Evolutionary conservation across 2,113 vertebrate genomes (phyloP).

Genomic region (Rhagologus leucostigma): DNA sequence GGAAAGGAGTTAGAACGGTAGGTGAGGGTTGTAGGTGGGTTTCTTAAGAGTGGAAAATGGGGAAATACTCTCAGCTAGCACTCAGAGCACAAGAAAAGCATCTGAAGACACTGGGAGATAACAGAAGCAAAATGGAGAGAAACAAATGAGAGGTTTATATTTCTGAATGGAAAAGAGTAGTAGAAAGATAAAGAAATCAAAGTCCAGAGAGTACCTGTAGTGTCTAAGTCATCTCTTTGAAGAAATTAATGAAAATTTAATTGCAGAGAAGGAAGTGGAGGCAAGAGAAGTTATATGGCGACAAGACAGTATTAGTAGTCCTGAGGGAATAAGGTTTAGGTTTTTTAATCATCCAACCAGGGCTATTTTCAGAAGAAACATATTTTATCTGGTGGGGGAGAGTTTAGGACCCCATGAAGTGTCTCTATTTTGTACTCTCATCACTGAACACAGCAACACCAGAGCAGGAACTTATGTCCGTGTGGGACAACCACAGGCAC

Average conservation of each 20-base stretch:
- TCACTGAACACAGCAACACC: not conserved
- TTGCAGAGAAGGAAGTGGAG: not conserved
- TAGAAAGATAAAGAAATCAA: not conserved
- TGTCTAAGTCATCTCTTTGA: not conserved
- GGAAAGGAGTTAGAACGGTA: not conserved
- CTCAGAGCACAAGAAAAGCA: not conserved
- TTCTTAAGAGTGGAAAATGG: not conserved
- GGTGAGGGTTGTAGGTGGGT: not conserved
- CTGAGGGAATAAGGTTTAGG: not conserved
- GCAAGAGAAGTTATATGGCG: not conserved
- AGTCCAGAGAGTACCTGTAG: not conserved
- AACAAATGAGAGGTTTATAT: not conserved
- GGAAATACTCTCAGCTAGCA: not conserved
- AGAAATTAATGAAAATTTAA: not conserved
- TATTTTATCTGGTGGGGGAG: not conserved
- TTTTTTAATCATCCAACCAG: not conserved
- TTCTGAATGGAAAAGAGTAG: not conserved
- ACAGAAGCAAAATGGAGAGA: not conserved
- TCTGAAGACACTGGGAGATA: not conserved
- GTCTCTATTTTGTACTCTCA: accelerated
- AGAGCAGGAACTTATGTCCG: not conserved
- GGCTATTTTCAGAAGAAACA: not conserved
- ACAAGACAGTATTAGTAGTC: not conserved
- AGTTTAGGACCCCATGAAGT: not conserved
- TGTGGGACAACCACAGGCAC: not conserved